Percentiles rank a stretch among this genome's conserved stretches.
These are phyloP conservation scores for Paedocypris sp. DNA, from an alignment of 2,113 vertebrate genomes.

Conservation along the genomic window DNA sequence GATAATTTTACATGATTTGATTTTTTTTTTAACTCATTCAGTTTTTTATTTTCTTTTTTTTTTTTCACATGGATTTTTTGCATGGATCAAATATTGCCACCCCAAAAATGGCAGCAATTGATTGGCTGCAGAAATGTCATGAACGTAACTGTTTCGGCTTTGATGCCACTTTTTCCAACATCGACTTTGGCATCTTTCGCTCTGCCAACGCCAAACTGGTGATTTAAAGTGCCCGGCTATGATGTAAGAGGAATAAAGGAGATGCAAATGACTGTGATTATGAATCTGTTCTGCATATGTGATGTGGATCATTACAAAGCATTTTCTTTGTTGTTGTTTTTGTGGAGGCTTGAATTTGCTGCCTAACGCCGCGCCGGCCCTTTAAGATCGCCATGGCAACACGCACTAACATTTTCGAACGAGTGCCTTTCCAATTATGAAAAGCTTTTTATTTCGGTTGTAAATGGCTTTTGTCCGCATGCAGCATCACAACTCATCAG, in stretches of 20 bases:
- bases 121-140: too few species aligned
- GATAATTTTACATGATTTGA: too few species aligned
- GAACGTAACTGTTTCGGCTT: conserved; percentile 1
- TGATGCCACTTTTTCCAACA: conserved; percentile 12
- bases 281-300: not conserved
- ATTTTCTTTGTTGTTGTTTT: not conserved
- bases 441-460: conserved; percentile 27
- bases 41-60: too few species aligned
- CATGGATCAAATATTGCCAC: too few species aligned
- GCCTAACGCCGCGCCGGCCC: not conserved
- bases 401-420: conserved; percentile 11
- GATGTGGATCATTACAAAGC: not conserved
- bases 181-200: not conserved
- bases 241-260: not conserved
- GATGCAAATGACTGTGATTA: conserved; percentile 12
- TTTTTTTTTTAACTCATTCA: too few species aligned
- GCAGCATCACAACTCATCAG: not conserved
- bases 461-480: conserved; percentile 21
- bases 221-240: not conserved
- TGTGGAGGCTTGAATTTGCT: not conserved
- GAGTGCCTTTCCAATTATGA: conserved; percentile 13
- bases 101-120: too few species aligned
- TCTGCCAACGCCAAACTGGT: not conserved
- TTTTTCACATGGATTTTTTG: too few species aligned
- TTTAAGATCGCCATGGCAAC: conserved; percentile 23